phyloP scores from a whole-genome alignment of 2,113 vertebrate species.

The Ia io region DNA sequence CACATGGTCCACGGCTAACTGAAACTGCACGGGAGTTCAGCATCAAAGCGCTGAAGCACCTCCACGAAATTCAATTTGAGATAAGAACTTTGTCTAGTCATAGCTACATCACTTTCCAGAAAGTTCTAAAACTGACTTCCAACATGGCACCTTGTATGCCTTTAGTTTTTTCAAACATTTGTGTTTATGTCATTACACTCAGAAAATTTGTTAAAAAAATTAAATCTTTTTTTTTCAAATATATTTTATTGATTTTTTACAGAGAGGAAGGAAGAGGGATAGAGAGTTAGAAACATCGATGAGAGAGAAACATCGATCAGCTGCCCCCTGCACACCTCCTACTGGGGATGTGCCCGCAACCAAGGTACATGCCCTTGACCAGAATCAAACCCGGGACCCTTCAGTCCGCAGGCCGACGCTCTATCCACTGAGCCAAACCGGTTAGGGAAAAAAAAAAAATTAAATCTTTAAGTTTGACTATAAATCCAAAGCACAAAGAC shows the following conservation, averaged over 20 bases:
- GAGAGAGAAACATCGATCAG: too few species aligned
- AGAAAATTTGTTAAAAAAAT: constrained; percentile 43
- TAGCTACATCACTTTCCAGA: not conserved
- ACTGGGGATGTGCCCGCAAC: too few species aligned
- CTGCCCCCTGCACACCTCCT: too few species aligned
- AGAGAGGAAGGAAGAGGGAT: too few species aligned
- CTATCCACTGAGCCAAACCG: too few species aligned
- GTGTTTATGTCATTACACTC: not conserved
- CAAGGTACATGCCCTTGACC: too few species aligned
- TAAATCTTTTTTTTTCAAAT: not conserved
- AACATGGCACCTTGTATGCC: not conserved
- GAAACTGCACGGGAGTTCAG: not conserved
- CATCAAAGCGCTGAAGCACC: not conserved
- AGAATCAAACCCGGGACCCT: too few species aligned
- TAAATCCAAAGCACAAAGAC: not conserved
- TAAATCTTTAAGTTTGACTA: constrained; percentile 28
- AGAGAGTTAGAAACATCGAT: too few species aligned
- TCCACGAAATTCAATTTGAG: not conserved
- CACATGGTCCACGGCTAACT: not conserved
- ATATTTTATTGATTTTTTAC: too few species aligned
- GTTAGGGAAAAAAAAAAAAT: not conserved
- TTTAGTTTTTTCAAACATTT: constrained; percentile 14
- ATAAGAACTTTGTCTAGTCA: not conserved
- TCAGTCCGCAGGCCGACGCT: too few species aligned
- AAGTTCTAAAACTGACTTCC: constrained; percentile 15